Conservation (phyloP, 2,888 invertebrate genomes). For the Pollenia amentaria region DNA sequence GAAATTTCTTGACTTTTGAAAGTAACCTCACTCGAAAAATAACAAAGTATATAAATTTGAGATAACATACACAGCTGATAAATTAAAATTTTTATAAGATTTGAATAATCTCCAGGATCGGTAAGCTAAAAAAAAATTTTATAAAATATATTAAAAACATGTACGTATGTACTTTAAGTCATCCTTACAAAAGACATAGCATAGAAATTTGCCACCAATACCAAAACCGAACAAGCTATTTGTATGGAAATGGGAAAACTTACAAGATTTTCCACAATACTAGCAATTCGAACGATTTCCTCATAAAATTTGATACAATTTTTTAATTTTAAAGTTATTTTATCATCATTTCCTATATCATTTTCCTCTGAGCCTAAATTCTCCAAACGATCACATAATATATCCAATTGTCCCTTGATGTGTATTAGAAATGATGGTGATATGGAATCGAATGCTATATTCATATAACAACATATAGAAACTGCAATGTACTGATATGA, state of each 20-base stretch:
- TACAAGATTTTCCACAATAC: conserved; percentile 76
- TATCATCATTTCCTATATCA: neutral
- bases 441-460: conserved; percentile 79
- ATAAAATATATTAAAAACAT: neutral
- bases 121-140: conserved; percentile 53
- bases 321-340: conserved; percentile 76
- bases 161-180: neutral
- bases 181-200: conserved; percentile 78
- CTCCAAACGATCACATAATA: conserved; percentile 78
- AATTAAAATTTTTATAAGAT: conserved; percentile 75
- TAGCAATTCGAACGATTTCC: conserved; percentile 74
- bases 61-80: conserved; percentile 79
- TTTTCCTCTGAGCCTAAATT: conserved; percentile 72
- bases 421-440: conserved; percentile 78
- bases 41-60: conserved; percentile 80
- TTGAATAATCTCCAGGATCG: conserved; percentile 71
- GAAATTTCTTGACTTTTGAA: conserved; percentile 65
- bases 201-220: conserved; percentile 80
- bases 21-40: conserved; percentile 78
- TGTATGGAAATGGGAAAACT: conserved; percentile 79
- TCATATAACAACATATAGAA: conserved; percentile 75
- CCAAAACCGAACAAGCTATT: conserved; percentile 79
- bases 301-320: conserved; percentile 76
- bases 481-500: conserved; percentile 75
- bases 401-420: conserved; percentile 78